phyloP scores from a whole-genome alignment of 64 coral and sea anemone species.

The Pocillopora damicornis region DNA sequence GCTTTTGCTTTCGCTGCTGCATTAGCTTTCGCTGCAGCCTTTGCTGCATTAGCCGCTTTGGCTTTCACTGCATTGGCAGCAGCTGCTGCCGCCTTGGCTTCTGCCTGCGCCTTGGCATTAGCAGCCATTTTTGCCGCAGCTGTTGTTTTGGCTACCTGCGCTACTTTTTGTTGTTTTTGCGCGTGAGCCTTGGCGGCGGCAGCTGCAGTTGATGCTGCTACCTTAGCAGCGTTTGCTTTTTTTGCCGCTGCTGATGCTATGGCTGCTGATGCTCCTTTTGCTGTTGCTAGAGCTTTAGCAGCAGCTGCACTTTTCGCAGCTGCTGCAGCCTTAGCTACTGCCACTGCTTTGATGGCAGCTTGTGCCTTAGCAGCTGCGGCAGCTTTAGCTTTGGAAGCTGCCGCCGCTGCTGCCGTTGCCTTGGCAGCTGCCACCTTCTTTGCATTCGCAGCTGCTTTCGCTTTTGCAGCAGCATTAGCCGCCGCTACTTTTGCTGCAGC shows the following conservation, averaged over 20 bases:
- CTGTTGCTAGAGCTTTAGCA: slow-evolving; percentile 2
- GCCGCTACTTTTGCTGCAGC: not conserved
- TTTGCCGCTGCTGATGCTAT: not conserved
- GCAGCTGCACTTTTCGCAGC: not conserved
- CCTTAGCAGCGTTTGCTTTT: not conserved
- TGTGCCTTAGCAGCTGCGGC: not conserved
- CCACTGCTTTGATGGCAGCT: not conserved
- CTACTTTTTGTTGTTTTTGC: not conserved
- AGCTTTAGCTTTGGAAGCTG: not conserved
- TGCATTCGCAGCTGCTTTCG: slow-evolving; percentile 1
- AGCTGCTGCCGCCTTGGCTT: slow-evolving; percentile 10
- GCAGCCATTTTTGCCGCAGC: slow-evolving; percentile 3
- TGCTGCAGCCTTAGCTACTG: slow-evolving; percentile 18
- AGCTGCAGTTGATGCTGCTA: not conserved
- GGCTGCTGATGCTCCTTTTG: not conserved
- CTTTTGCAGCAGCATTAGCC: slow-evolving; percentile 11
- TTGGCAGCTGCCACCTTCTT: not conserved
- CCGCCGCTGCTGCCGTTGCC: not conserved
- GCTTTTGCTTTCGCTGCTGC: not conserved
- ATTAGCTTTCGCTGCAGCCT: not conserved
- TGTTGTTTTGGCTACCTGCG: not conserved
- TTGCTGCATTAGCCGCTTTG: not conserved
- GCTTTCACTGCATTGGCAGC: not conserved
- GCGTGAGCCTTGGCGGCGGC: not conserved
- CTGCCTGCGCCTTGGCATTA: slow-evolving; percentile 3